Percentiles rank a stretch among this genome's conserved stretches.
Conservation (phyloP, 2,888 invertebrate species). For the Stenchaetothrips biformis region DNA sequence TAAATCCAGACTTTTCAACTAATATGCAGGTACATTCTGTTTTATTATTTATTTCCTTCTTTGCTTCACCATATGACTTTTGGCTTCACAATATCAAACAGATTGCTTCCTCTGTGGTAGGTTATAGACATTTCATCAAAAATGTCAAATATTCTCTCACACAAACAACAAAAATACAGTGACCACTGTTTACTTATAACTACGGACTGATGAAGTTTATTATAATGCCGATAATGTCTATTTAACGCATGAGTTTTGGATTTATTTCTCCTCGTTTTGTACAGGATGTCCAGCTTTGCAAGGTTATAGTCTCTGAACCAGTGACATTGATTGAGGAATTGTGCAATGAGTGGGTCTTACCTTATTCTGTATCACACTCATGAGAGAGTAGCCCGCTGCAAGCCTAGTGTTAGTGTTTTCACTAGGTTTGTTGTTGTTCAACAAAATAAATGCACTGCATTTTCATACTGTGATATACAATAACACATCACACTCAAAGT, state of each 20-base stretch:
- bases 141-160: not conserved
- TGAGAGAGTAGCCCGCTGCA: conserved; percentile 11
- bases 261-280: not conserved
- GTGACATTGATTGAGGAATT: not conserved
- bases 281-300: conserved; percentile 9
- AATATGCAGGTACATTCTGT: not conserved
- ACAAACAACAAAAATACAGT: not conserved
- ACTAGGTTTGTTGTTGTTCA: conserved; percentile 8
- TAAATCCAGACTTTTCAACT: not conserved
- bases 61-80: not conserved
- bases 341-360: not conserved
- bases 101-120: not conserved
- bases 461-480: conserved; percentile 23
- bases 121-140: not conserved
- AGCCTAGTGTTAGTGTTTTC: conserved; percentile 21
- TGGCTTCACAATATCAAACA: not conserved
- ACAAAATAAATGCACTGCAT: conserved; percentile 16
- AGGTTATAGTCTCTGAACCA: not conserved
- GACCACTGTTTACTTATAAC: conserved; percentile 12
- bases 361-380: conserved; percentile 12
- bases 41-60: not conserved
- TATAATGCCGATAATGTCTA: not conserved
- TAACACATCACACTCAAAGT: conserved; percentile 13
- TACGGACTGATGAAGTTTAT: conserved; percentile 5
- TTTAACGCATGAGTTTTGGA: not conserved